phyloP scores from a whole-genome alignment of 2,113 vertebrate species.

The Sander vitreus region DNA sequence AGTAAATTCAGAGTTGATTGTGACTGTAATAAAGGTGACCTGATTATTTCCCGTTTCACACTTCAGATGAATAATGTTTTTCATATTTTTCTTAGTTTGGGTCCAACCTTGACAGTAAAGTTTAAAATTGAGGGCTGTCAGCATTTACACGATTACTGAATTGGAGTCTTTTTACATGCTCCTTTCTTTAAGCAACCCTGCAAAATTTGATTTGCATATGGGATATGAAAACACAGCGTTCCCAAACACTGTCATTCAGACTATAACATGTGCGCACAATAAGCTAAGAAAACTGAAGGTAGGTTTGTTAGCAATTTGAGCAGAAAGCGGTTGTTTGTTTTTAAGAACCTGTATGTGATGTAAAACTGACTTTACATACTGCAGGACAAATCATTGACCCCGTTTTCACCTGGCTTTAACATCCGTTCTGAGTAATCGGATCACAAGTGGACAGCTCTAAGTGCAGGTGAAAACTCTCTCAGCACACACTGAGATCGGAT shows the following conservation, averaged over 20 bases:
- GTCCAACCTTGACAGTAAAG: neutral
- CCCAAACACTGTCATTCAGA: neutral
- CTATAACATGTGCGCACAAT: neutral
- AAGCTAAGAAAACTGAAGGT: neutral
- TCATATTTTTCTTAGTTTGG: neutral
- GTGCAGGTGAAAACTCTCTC: too few species aligned
- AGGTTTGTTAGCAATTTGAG: neutral
- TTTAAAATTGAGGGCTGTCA: neutral
- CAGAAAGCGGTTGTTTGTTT: neutral
- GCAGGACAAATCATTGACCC: too few species aligned
- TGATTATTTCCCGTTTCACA: neutral
- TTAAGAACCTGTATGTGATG: neutral
- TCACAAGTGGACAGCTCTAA: too few species aligned
- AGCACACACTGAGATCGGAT: too few species aligned
- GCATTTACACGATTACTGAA: neutral
- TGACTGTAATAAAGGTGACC: neutral
- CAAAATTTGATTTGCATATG: constrained; percentile 8
- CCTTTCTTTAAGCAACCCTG: neutral
- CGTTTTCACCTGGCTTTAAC: too few species aligned
- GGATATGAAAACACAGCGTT: neutral
- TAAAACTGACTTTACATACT: too few species aligned
- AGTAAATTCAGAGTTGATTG: neutral
- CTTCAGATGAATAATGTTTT: neutral
- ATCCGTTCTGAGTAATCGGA: too few species aligned
- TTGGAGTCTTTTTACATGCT: neutral